Evolutionary conservation across 35 echinoderm and acorn worm species (phyloP).

Genomic region (Ophioderma brevispina): DNA sequence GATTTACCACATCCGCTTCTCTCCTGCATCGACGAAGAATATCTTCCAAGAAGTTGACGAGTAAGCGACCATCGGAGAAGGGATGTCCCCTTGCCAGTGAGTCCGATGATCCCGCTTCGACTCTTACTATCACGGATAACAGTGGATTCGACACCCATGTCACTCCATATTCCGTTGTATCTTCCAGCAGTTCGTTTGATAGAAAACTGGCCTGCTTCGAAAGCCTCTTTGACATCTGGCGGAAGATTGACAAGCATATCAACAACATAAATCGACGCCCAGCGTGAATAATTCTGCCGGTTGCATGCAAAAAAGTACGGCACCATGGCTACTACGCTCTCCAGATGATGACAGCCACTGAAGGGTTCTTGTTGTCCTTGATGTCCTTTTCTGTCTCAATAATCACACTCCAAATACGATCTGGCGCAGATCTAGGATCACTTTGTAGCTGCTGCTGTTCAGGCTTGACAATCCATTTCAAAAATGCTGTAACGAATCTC

Average conservation of each 20-base stretch:
- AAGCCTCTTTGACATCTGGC: neutral
- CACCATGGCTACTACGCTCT: neutral
- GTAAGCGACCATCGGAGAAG: neutral
- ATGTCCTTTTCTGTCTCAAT: too few relatives aligned
- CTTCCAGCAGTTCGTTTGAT: neutral
- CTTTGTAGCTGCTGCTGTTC: too few relatives aligned
- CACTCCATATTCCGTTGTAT: neutral
- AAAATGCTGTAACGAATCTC: neutral
- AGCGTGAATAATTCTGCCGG: neutral
- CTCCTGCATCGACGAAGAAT: neutral
- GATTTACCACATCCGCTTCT: neutral
- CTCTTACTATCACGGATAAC: neutral
- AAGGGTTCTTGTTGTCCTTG: neutral
- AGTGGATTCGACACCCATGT: neutral
- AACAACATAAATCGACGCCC: neutral
- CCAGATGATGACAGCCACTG: neutral
- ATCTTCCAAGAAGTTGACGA: neutral
- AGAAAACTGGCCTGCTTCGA: neutral
- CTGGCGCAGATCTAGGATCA: too few relatives aligned
- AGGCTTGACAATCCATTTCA: too few relatives aligned
- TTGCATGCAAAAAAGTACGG: neutral
- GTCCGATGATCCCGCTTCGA: neutral
- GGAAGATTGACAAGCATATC: neutral
- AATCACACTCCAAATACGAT: too few relatives aligned
- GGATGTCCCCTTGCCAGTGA: neutral